Conservation (phyloP, 2,797 vertebrate species). For the Hybognathus amarus region DNA sequence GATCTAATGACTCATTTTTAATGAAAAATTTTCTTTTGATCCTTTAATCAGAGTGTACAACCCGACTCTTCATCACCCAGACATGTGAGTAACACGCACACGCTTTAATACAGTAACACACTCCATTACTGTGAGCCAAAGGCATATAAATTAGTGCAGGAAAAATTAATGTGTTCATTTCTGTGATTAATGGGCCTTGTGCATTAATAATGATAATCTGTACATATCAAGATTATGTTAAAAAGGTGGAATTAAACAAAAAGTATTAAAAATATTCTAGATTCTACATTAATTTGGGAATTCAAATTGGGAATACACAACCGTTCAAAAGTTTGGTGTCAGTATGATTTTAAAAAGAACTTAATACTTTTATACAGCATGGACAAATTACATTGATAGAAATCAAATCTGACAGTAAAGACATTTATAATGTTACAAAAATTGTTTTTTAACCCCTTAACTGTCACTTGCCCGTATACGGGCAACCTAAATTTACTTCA, state of each 20-base stretch:
- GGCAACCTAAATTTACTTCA: too few species aligned
- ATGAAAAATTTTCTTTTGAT: background rate
- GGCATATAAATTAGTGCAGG: background rate
- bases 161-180: background rate
- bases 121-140: background rate
- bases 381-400: background rate
- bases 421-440: background rate
- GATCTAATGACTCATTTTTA: background rate
- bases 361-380: background rate
- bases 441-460: too few species aligned
- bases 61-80: constrained; percentile 98
- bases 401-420: background rate
- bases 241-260: background rate
- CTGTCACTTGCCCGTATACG: too few species aligned
- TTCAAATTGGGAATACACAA: background rate
- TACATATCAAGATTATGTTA: background rate
- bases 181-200: background rate
- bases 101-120: background rate
- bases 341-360: background rate
- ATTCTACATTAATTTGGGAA: background rate
- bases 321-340: background rate
- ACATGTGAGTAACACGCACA: constrained; percentile 85
- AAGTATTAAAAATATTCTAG: background rate
- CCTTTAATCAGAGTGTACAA: constrained; percentile 88
- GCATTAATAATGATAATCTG: background rate